phyloP scores from a whole-genome alignment of 2,113 vertebrate genomes.

The Nannobrachium achirus region DNA sequence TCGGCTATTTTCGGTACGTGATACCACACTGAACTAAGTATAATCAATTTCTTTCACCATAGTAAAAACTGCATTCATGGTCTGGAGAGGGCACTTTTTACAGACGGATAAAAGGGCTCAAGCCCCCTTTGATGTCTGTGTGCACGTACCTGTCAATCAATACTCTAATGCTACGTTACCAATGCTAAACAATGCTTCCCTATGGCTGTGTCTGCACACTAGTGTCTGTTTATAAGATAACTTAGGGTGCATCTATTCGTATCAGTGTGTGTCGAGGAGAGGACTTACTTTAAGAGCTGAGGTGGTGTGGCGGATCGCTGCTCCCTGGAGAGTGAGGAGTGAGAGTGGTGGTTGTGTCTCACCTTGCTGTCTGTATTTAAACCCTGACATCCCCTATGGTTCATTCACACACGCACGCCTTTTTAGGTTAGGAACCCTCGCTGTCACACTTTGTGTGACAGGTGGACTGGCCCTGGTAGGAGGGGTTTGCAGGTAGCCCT shows the following conservation, averaged over 20 bases:
- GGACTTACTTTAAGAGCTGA: slow-evolving; percentile 52
- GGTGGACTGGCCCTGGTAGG: slow-evolving; percentile 12
- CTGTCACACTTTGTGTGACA: slow-evolving; percentile 26
- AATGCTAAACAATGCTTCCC: no score
- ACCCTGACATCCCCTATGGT: slow-evolving; percentile 16
- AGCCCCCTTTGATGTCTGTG: no score
- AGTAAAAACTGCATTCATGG: no score
- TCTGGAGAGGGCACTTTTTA: no score
- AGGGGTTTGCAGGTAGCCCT: neutral
- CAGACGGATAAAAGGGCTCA: no score
- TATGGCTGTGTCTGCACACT: neutral
- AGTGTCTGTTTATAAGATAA: neutral
- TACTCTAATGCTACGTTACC: neutral
- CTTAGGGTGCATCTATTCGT: neutral
- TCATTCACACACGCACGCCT: slow-evolving; percentile 34
- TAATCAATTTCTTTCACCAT: no score
- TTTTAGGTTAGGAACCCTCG: slow-evolving; percentile 55
- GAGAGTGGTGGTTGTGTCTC: slow-evolving; percentile 25
- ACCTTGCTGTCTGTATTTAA: slow-evolving; percentile 53
- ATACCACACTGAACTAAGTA: no score
- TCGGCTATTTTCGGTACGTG: no score
- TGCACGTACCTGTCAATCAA: neutral
- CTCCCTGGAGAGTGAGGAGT: slow-evolving; percentile 48
- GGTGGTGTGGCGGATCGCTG: slow-evolving; percentile 26
- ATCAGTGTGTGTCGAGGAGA: neutral